These are phyloP conservation scores for Antheraea mylitta DNA, from an alignment of 1,140 invertebrate genomes.

Conservation along the genomic window DNA sequence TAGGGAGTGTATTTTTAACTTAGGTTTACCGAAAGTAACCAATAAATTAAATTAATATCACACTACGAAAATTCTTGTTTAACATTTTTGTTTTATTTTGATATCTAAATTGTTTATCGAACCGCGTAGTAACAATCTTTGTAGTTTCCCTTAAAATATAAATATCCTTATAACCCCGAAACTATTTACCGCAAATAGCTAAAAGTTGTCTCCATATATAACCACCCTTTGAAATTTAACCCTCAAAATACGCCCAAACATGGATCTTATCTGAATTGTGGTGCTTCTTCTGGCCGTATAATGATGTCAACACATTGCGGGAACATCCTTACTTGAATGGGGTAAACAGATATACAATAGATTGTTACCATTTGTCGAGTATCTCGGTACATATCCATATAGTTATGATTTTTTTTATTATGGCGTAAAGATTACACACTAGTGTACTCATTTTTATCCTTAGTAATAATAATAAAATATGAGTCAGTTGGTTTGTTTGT, in stretches of 20 bases:
- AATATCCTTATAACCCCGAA: not conserved
- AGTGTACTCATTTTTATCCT: not conserved
- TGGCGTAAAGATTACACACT: not conserved
- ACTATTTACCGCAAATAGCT: not conserved
- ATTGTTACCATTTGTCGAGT: not conserved
- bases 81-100: too few species aligned
- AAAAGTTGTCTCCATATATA: not conserved
- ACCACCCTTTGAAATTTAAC: conserved; percentile 28
- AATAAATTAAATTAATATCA: too few species aligned
- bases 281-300: conserved; percentile 46
- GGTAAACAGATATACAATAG: not conserved
- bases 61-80: too few species aligned
- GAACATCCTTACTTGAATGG: conserved; percentile 16
- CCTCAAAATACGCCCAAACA: conserved; percentile 40
- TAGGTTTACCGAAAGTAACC: too few species aligned
- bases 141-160: too few species aligned
- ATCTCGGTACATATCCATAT: not conserved
- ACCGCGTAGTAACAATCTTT: too few species aligned
- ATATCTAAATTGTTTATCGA: too few species aligned
- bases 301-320: conserved; percentile 58
- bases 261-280: conserved; percentile 61
- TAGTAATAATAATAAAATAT: not conserved
- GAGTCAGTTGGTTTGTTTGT: too few species aligned
- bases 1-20: too few species aligned
- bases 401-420: not conserved